Conservation (phyloP, 2,797 vertebrate genomes). For the Lates japonicus region DNA sequence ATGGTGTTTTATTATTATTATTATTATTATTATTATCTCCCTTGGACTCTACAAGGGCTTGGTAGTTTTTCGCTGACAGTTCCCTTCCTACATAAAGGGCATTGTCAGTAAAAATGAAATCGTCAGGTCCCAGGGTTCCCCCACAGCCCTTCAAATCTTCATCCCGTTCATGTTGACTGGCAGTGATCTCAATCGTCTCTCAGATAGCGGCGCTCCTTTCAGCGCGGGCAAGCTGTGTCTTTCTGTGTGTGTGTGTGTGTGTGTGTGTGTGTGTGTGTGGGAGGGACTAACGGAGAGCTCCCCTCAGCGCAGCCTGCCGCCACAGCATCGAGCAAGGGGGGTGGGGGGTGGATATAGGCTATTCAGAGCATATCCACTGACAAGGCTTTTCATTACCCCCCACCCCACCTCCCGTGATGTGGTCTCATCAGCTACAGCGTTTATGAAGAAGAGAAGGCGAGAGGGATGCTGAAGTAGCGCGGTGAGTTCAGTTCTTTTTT, state of each 20-base stretch:
- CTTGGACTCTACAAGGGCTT: neutral
- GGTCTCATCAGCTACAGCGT: constrained; percentile 17
- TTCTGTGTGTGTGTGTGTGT: constrained; percentile 26
- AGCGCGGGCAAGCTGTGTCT: constrained; percentile 64
- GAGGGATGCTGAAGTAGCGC: constrained; percentile 64
- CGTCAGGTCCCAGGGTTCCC: constrained; percentile 50
- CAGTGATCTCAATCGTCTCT: constrained; percentile 71
- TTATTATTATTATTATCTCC: neutral
- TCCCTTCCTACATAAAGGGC: neutral
- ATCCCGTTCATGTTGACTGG: constrained; percentile 45
- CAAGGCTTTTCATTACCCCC: constrained; percentile 35
- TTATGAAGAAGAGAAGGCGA: constrained; percentile 22
- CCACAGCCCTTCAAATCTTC: constrained; percentile 39
- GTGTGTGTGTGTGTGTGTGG: constrained; percentile 56
- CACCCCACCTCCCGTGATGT: constrained; percentile 4
- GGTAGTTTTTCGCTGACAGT: neutral
- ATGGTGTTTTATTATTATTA: neutral
- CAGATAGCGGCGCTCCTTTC: constrained; percentile 75
- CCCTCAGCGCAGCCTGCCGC: constrained; percentile 51
- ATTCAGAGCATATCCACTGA: constrained; percentile 50
- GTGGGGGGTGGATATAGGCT: constrained; percentile 8
- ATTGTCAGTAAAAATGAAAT: constrained; percentile 20
- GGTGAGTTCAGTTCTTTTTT: constrained; percentile 68
- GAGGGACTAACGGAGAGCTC: constrained; percentile 78
- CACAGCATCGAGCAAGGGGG: constrained; percentile 60